Conservation (phyloP, 2,797 vertebrate genomes). For the Macropodus opercularis region DNA sequence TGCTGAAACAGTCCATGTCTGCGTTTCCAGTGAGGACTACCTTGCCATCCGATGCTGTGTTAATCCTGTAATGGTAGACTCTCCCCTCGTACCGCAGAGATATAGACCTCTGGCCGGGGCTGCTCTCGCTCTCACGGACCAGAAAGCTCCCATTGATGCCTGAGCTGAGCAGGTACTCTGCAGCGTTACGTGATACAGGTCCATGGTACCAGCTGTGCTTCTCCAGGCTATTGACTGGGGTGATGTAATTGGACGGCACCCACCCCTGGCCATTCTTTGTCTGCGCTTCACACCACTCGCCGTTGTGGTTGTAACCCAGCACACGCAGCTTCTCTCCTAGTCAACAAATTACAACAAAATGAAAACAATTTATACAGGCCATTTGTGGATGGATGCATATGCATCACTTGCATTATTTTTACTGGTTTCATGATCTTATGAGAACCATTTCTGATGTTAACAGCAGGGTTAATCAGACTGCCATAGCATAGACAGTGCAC, state of each 20-base stretch:
- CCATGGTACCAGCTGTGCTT: conserved; percentile 99
- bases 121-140: conserved; percentile 98
- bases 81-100: conserved; percentile 95
- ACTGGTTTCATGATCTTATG: conserved; percentile 1
- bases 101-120: conserved; percentile 96
- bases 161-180: conserved; percentile 96
- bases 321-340: conserved; percentile 97
- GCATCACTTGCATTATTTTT: not conserved
- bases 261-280: conserved; percentile 99
- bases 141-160: conserved; percentile 98
- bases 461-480: not conserved
- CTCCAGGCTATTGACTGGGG: conserved; percentile 96
- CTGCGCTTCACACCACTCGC: conserved; percentile 98
- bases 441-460: conserved; percentile 5
- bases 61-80: conserved; percentile 99
- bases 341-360: not conserved
- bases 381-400: not conserved
- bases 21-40: conserved; percentile 70
- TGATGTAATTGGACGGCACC: conserved; percentile 99
- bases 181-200: conserved; percentile 94
- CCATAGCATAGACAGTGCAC: conserved; percentile 1
- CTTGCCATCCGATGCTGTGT: conserved; percentile 96
- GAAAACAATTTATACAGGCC: not conserved
- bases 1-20: not conserved
- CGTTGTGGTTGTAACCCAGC: conserved; percentile 96